phyloP scores from a whole-genome alignment of 2,113 vertebrate genomes.

The Hippopotamus amphibius region DNA sequence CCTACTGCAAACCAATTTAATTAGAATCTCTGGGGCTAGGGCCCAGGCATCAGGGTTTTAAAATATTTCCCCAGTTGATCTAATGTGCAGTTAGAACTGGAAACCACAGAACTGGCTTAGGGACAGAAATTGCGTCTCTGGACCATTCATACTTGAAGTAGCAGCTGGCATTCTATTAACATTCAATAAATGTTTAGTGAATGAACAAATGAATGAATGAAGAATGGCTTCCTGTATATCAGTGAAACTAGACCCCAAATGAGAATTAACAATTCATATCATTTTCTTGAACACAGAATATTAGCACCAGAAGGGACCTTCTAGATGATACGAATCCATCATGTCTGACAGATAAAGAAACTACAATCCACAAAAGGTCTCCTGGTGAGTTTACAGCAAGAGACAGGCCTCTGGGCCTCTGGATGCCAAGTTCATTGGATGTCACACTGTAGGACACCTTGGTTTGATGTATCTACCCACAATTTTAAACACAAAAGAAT shows the following conservation, averaged over 20 bases:
- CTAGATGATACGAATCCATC: slow-evolving; percentile 42
- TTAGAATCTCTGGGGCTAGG: neutral
- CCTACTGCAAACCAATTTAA: neutral
- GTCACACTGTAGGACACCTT: neutral
- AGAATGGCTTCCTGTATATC: slow-evolving; percentile 22
- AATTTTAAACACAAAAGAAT: neutral
- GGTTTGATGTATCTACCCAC: neutral
- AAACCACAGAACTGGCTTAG: neutral
- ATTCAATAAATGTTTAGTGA: slow-evolving; percentile 1
- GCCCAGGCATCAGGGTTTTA: neutral
- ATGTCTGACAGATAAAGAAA: slow-evolving; percentile 61
- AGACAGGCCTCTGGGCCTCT: neutral
- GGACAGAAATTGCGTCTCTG: slow-evolving; percentile 24
- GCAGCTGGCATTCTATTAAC: neutral
- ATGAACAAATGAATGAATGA: slow-evolving; percentile 31
- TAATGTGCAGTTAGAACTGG: neutral
- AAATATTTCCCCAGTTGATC: slow-evolving; percentile 5
- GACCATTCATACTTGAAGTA: neutral
- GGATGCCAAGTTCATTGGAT: neutral
- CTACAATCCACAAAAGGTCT: neutral
- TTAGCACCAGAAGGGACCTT: slow-evolving; percentile 51
- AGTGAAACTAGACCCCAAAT: slow-evolving; percentile 58
- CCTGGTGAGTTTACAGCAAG: neutral
- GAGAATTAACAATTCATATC: slow-evolving; percentile 58
- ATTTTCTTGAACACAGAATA: slow-evolving; percentile 67